Evolutionary conservation across 2,888 invertebrate species (phyloP).

Genomic region (Aspidiotus destructor): DNA sequence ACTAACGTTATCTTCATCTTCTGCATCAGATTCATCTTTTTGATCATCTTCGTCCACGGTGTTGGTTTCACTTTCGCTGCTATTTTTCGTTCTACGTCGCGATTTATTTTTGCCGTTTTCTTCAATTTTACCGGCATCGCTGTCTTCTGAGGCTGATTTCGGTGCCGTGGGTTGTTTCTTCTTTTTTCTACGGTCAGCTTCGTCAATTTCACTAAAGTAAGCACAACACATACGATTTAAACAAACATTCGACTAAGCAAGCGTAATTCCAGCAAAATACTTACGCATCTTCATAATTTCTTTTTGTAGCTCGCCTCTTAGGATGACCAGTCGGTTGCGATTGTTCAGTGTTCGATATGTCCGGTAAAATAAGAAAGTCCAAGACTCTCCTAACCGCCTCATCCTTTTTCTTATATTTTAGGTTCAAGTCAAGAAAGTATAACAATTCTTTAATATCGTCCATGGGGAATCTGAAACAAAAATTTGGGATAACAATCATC

Average conservation of each 20-base stretch:
- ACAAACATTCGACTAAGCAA: no score
- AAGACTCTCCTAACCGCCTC: slow-evolving; percentile 12
- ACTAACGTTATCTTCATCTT: neutral
- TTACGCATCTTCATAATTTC: slow-evolving; percentile 20
- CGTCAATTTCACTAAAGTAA: neutral
- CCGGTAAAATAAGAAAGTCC: slow-evolving; percentile 14
- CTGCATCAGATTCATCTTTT: neutral
- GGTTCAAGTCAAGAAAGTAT: slow-evolving; percentile 17
- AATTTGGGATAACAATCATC: neutral
- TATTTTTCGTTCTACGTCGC: neutral
- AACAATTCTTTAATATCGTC: slow-evolving; percentile 14
- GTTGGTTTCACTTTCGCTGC: neutral
- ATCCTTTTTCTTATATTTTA: slow-evolving; percentile 21
- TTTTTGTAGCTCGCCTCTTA: slow-evolving; percentile 18
- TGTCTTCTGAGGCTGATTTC: neutral
- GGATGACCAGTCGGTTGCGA: slow-evolving; percentile 8
- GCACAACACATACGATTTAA: neutral
- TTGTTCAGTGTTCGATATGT: neutral
- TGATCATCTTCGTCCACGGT: neutral
- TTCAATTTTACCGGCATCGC: neutral
- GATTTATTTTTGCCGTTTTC: neutral
- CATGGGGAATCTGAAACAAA: slow-evolving; percentile 11
- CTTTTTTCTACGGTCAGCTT: neutral
- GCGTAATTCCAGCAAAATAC: neutral
- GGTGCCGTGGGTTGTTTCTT: neutral